Evolutionary conservation across 2,113 vertebrate species (phyloP).

Genomic region (Ailurus styani): DNA sequence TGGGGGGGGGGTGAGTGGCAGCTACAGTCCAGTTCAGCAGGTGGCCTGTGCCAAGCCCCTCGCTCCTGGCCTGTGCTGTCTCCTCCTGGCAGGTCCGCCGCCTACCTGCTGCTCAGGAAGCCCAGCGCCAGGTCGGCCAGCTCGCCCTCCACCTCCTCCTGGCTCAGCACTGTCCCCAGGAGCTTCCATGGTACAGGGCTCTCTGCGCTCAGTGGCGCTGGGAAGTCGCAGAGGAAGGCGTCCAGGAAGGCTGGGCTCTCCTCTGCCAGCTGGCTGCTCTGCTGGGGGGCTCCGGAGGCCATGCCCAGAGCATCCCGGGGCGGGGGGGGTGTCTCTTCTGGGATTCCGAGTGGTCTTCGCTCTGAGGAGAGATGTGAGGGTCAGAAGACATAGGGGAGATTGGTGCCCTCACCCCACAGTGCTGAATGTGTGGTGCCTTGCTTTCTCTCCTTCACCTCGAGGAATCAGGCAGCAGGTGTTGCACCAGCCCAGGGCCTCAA

Average conservation of each 20-base stretch:
- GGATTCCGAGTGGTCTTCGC: background rate
- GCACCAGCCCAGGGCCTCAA: background rate
- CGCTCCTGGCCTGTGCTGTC: background rate
- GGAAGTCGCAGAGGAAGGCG: conserved; percentile 83
- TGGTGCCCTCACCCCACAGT: fast-evolving
- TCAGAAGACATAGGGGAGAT: background rate
- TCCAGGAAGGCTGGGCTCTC: conserved; percentile 77
- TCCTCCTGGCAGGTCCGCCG: fast-evolving
- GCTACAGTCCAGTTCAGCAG: background rate
- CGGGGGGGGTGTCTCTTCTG: background rate
- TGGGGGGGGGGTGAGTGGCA: fast-evolving
- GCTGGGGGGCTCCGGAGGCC: conserved; percentile 58
- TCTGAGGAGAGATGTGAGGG: background rate
- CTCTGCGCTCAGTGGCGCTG: conserved; percentile 78
- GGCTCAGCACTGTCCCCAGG: conserved; percentile 77
- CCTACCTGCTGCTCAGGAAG: conserved; percentile 86
- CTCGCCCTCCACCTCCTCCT: conserved; percentile 86
- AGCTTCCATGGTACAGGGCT: conserved; percentile 79
- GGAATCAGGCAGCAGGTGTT: fast-evolving
- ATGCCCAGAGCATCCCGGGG: conserved; percentile 41
- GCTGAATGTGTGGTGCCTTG: fast-evolving
- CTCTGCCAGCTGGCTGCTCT: conserved; percentile 59
- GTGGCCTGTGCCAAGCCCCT: background rate
- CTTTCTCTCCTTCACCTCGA: background rate
- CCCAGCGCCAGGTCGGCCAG: conserved; percentile 83